Conservation (phyloP, 2,113 vertebrate genomes). For the Gracilinanus agilis region DNA sequence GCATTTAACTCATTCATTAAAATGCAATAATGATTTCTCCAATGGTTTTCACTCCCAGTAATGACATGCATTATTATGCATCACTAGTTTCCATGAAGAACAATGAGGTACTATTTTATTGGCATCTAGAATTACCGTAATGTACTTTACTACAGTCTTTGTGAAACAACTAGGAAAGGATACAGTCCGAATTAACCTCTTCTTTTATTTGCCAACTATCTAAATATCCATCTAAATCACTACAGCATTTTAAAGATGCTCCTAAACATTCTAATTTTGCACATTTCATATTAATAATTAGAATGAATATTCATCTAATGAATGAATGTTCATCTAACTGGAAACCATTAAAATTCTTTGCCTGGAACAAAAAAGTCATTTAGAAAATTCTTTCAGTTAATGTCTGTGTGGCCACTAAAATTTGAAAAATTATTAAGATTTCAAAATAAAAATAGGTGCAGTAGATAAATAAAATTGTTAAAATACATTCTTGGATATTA, state of each 20-base stretch:
- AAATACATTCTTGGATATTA: slow-evolving; percentile 39
- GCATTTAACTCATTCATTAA: slow-evolving; percentile 86
- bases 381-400: not conserved
- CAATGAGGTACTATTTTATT: slow-evolving; percentile 82
- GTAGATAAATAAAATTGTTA: not conserved
- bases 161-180: slow-evolving; percentile 59
- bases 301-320: not conserved
- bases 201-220: slow-evolving; percentile 33
- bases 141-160: slow-evolving; percentile 62
- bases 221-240: slow-evolving; percentile 43
- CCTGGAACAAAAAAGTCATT: slow-evolving; percentile 7
- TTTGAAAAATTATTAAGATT: not conserved
- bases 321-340: not conserved
- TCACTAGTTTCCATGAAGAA: slow-evolving; percentile 84
- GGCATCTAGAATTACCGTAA: slow-evolving; percentile 72
- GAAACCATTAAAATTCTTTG: slow-evolving; percentile 11
- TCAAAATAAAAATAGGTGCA: not conserved
- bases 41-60: slow-evolving; percentile 79
- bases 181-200: slow-evolving; percentile 49
- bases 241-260: slow-evolving; percentile 45
- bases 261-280: slow-evolving; percentile 61
- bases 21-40: slow-evolving; percentile 83
- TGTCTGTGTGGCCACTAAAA: slow-evolving; percentile 19
- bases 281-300: slow-evolving; percentile 19
- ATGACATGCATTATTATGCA: slow-evolving; percentile 82